Evolutionary conservation across 92 coral and sea anemone genomes (phyloP).

Genomic region (Parazoanthus swiftii): DNA sequence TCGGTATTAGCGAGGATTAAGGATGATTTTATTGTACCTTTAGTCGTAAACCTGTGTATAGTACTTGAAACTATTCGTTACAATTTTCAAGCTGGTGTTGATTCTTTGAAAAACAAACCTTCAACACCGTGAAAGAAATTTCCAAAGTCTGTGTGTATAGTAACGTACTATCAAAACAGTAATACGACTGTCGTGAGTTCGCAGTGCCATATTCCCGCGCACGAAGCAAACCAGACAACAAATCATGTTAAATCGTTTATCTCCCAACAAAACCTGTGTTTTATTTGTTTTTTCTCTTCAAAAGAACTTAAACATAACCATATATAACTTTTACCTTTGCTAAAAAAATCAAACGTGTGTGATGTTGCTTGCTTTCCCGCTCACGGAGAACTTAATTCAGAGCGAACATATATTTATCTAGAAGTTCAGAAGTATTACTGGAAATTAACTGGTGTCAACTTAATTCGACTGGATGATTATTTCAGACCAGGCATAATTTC

Average conservation of each 20-base stretch:
- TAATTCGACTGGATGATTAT: neutral
- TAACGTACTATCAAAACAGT: too few relatives aligned
- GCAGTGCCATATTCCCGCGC: too few relatives aligned
- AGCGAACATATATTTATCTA: neutral
- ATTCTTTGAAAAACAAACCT: conserved; percentile 2
- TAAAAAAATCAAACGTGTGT: neutral
- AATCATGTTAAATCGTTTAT: too few relatives aligned
- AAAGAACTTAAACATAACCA: too few relatives aligned
- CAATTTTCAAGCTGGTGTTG: neutral
- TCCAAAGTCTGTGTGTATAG: neutral
- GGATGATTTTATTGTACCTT: neutral
- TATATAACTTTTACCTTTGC: too few relatives aligned
- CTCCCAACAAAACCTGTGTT: too few relatives aligned
- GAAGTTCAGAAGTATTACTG: neutral
- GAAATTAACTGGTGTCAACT: neutral
- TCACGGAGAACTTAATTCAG: neutral
- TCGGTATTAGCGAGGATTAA: neutral
- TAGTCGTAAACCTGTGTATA: neutral
- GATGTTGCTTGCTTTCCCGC: neutral
- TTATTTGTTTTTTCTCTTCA: too few relatives aligned
- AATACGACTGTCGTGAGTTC: too few relatives aligned
- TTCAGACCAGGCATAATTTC: neutral
- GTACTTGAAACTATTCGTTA: neutral
- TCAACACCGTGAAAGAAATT: neutral
- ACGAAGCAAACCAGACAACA: too few relatives aligned